Conservation (phyloP, 2,888 invertebrate genomes). For the Epistrophella euchroma region DNA sequence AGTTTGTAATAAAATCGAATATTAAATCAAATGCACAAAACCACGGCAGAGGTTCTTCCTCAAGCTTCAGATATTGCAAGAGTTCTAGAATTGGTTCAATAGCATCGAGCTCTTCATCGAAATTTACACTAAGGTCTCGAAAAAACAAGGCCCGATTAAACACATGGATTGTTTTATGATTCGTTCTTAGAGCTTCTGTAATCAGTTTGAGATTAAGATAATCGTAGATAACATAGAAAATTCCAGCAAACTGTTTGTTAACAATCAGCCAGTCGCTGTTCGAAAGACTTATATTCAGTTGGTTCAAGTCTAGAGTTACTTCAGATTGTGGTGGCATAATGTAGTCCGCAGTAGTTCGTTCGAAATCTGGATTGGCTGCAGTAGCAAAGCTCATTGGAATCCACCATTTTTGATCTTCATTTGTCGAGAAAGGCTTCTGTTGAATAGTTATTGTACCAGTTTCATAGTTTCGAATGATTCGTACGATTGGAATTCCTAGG, state of each 20-base stretch:
- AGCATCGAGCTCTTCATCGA: conserved; percentile 86
- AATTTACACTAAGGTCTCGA: conserved; percentile 88
- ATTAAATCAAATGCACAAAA: conserved; percentile 84
- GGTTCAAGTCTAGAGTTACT: conserved; percentile 77
- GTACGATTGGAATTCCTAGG: conserved; percentile 86
- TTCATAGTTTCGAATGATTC: conserved; percentile 84
- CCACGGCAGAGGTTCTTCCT: conserved; percentile 89
- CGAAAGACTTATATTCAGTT: conserved; percentile 77
- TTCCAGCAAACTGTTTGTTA: conserved; percentile 82
- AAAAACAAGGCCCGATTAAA: conserved; percentile 93
- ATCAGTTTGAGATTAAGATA: conserved; percentile 87
- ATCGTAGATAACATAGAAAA: conserved; percentile 90
- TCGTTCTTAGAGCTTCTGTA: conserved; percentile 86
- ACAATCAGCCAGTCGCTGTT: conserved; percentile 82
- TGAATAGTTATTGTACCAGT: conserved; percentile 84
- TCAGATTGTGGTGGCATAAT: conserved; percentile 80
- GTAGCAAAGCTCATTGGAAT: conserved; percentile 82
- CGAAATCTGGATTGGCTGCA: conserved; percentile 77
- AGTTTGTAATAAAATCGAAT: conserved; percentile 75
- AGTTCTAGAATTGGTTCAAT: conserved; percentile 85
- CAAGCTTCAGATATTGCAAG: conserved; percentile 86
- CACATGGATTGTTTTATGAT: conserved; percentile 88
- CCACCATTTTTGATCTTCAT: conserved; percentile 79
- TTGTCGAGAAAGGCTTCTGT: conserved; percentile 82
- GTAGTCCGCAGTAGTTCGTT: conserved; percentile 79